These are phyloP conservation scores for Dinomys branickii DNA, from an alignment of 2,113 vertebrate species.

Conservation along the genomic window DNA sequence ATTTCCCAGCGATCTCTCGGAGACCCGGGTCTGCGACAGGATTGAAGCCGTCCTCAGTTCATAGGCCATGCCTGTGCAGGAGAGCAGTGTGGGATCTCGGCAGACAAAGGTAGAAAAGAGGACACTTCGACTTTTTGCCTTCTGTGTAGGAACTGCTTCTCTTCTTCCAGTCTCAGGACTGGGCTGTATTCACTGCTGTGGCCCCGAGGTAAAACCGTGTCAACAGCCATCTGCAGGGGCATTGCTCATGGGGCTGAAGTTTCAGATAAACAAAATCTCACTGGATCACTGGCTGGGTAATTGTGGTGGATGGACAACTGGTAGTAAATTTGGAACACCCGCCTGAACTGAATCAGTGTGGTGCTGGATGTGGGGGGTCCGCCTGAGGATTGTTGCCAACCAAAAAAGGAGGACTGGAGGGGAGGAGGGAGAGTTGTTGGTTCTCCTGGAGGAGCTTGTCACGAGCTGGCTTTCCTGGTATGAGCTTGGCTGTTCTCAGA, in stretches of 20 bases:
- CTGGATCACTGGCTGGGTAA: not conserved
- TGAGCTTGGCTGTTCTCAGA: too few relatives aligned
- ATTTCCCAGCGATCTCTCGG: not conserved
- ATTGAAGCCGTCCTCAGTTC: not conserved
- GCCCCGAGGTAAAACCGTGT: not conserved
- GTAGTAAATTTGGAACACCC: too few relatives aligned
- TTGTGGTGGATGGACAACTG: too few relatives aligned
- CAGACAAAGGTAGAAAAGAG: not conserved
- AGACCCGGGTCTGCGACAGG: not conserved
- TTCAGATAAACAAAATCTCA: not conserved
- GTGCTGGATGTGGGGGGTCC: too few relatives aligned
- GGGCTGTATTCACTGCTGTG: not conserved
- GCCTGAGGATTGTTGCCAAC: too few relatives aligned
- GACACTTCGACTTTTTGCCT: not conserved
- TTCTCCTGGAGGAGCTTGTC: too few relatives aligned
- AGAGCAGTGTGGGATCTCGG: not conserved
- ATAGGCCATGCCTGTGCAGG: rapidly evolving
- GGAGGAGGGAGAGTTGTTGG: too few relatives aligned
- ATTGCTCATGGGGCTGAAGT: not conserved
- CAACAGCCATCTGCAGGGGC: not conserved
- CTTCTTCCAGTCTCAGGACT: not conserved
- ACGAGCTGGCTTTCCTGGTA: too few relatives aligned
- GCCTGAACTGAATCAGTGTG: too few relatives aligned
- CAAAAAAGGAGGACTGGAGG: too few relatives aligned
- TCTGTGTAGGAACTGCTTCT: not conserved